Percentiles rank a stretch among this genome's conserved stretches.
phyloP scores from a whole-genome alignment of 1,140 invertebrate genomes.

The Cheumatopsyche charites region DNA sequence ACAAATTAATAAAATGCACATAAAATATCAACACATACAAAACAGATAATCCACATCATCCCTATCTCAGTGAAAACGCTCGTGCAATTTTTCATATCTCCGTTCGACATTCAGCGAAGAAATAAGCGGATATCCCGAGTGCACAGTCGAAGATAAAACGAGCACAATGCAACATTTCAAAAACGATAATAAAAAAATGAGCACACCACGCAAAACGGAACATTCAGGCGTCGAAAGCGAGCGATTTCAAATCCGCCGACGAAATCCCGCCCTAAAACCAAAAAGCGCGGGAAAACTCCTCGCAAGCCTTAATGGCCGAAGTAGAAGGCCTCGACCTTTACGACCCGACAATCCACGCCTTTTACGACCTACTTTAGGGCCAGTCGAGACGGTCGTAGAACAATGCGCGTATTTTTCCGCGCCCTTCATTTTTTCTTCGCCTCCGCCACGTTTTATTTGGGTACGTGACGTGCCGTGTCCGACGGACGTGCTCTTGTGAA shows the following conservation, averaged over 20 bases:
- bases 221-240: too few relatives aligned
- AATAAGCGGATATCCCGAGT: neutral
- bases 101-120: too few relatives aligned
- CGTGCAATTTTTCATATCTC: too few relatives aligned
- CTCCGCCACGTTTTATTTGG: constrained; percentile 28
- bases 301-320: constrained; percentile 21
- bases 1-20: too few relatives aligned
- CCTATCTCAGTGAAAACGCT: too few relatives aligned
- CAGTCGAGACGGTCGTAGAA: constrained; percentile 34
- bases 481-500: neutral
- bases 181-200: neutral
- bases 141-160: neutral
- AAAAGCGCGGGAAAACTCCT: neutral
- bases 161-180: neutral
- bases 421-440: neutral
- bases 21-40: too few relatives aligned
- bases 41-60: too few relatives aligned
- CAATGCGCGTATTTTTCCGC: constrained; percentile 27
- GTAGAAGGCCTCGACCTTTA: too few relatives aligned
- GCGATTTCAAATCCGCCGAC: neutral
- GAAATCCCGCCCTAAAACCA: neutral
- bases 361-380: constrained; percentile 31
- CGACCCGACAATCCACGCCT: constrained; percentile 13
- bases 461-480: constrained; percentile 14
- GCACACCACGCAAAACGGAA: neutral